Base-by-base conservation (phyloP, 2,888 invertebrate genomes). In the Boloria euphrosyne region DNA sequence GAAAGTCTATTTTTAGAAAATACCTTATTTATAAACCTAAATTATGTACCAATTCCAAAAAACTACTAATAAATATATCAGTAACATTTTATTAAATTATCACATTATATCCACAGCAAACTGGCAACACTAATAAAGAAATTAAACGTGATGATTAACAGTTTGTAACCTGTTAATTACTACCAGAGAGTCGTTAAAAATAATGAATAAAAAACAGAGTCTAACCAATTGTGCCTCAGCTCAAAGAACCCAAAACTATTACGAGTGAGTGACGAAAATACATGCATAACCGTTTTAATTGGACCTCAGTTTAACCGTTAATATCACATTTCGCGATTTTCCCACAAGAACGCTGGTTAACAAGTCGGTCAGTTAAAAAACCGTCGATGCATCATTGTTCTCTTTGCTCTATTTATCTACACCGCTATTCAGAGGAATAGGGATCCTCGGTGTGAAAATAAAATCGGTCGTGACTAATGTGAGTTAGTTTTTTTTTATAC, bases 381-480 rank as follows among this genome's bases (percentile, higher is more conserved):
- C 68, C 77, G 77, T 78, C 77, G 79, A 79, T 80, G 83, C 82
- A 81, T 86, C 87, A 89, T 89, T 89, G 89, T 90, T 87, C 86
- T 85, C 80, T 77, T 69, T 83, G 89, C 83, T 87, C 89, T 80
- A 87, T 87, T 89, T 89, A 85, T 82, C 79, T 70, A 71, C 76
- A 80, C 86, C 83, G 85, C 78, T 86, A 84, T 63, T 72, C 69
- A 43, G 58, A 67, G 59, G 57, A 57, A 60, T 63, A 51, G 62
- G 53, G 68, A 60, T 61, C 64, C 68, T 49, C 52, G 18, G 58
- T 54, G 51, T 43, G 51, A 38, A 18, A n/a, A 44, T 17, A 64
- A 73, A 73, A 70, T 59, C 65, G 17, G 7, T n/a, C 10, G 7
- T 38, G 10, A 10, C 31, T 27, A 13, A 44, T 46, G 57, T 3